Percentiles rank a stretch among this genome's conserved stretches.
These are phyloP conservation scores for Mustelus asterias DNA, from an alignment of 2,113 vertebrate genomes.

Conservation along the genomic window DNA sequence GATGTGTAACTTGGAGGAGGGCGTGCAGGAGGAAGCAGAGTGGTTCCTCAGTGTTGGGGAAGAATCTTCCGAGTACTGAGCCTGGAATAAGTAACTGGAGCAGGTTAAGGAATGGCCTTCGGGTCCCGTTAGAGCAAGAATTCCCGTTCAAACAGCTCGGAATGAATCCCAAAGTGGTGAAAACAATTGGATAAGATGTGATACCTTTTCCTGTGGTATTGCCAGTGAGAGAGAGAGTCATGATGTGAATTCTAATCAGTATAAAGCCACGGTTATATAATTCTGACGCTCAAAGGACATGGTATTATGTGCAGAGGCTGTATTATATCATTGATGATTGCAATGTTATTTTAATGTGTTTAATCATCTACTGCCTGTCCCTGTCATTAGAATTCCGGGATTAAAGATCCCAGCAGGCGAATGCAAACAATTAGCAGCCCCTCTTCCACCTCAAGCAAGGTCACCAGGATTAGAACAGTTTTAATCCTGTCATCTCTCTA, in stretches of 20 bases:
- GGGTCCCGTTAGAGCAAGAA: not conserved
- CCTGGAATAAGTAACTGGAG: not conserved
- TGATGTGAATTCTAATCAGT: not conserved
- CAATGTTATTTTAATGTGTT: not conserved
- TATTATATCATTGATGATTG: not conserved
- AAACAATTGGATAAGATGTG: not conserved
- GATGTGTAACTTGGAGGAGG: not conserved
- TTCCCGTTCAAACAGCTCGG: not conserved
- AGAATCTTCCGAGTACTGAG: not conserved
- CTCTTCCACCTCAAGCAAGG: not conserved
- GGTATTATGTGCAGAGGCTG: not conserved
- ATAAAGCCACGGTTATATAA: not conserved
- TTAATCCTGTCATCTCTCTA: not conserved
- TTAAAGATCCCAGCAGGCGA: constrained; percentile 1
- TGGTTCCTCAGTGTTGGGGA: too few relatives aligned
- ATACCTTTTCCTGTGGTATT: not conserved
- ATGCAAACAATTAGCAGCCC: not conserved
- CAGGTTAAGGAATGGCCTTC: not conserved
- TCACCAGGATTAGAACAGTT: not conserved
- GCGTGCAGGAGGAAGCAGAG: too few relatives aligned
- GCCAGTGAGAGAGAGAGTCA: not conserved
- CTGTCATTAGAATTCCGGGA: constrained; percentile 13
- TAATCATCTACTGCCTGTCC: not conserved
- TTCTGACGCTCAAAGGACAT: not conserved
- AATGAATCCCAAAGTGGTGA: not conserved